These are phyloP conservation scores for Tachyglossus aculeatus DNA, from an alignment of 2,797 vertebrate genomes.

Conservation along the genomic window DNA sequence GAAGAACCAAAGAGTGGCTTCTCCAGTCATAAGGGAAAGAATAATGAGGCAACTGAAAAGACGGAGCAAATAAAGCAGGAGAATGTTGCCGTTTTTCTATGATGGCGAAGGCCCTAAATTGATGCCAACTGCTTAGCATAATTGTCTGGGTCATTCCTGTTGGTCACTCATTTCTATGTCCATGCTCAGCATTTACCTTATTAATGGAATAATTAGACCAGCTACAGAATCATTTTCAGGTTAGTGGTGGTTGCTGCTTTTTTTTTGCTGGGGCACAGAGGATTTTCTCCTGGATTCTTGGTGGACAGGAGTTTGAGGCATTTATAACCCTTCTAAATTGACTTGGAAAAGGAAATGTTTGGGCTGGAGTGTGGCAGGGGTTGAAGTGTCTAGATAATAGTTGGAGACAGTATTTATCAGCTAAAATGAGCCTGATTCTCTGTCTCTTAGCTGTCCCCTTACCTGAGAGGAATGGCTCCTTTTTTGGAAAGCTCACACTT, in stretches of 20 bases:
- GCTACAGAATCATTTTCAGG: constrained; percentile 42
- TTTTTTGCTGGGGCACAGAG: constrained; percentile 13
- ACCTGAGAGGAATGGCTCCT: too few species aligned
- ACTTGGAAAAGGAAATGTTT: too few species aligned
- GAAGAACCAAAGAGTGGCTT: constrained; percentile 31
- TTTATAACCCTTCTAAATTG: neutral
- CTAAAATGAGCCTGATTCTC: too few species aligned
- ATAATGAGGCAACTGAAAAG: constrained; percentile 28
- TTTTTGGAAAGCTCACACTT: too few species aligned
- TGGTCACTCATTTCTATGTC: constrained; percentile 45
- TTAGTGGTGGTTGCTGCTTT: constrained; percentile 35
- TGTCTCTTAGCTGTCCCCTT: too few species aligned
- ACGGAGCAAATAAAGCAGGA: constrained; percentile 7
- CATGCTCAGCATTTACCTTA: constrained; percentile 53
- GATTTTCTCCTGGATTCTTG: neutral
- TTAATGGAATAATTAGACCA: constrained; percentile 54
- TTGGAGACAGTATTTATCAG: too few species aligned
- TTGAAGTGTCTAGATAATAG: too few species aligned
- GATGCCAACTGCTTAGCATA: constrained; percentile 45
- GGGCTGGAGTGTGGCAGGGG: too few species aligned
- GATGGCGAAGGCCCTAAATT: constrained; percentile 40
- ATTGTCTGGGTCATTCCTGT: constrained; percentile 47
- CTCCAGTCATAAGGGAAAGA: constrained; percentile 16
- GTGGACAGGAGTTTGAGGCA: neutral
- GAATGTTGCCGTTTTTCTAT: constrained; percentile 29